Evolutionary conservation across 2,888 invertebrate species (phyloP), one percentile per base, ranked within the genome.

Genomic region (Ochropacha duplaris): DNA sequence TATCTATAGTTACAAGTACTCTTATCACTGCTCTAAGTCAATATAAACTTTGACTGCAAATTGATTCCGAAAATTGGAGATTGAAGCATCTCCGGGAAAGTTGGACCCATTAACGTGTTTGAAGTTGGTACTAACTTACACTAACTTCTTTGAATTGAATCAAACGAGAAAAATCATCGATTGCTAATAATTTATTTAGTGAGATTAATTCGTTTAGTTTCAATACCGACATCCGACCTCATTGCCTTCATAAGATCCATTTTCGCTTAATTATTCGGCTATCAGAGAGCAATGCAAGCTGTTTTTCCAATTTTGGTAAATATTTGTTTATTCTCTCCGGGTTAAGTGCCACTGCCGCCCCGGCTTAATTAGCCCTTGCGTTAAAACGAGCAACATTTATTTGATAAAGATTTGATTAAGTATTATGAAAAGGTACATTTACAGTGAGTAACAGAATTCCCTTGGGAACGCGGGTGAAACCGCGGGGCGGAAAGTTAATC

Each of bases 41-140:
- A 6, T 4, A 34, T 34, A 34, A 34, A 34, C 36, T n/a, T 19
- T 44, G 19, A 19, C 44, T 19, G 44, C 9, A 39, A 39, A 39
- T 44, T 44, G 16, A 19, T 44, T 44, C 19, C 16, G 19, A 44
- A 44, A 2, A 1, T 16, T 16, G 44, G 44, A 44, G 9, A 9
- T 19, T 1, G 16, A 44, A 44, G 19, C 19, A 44, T 44, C 44
- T 44, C 9, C 19, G 19, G 44, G 9, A 19, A 44, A 44, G 44
- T 44, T 44, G 19, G 19, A 16, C 5, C 39, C 39, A 22, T 62
- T 26, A 36, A 57, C 62, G 57, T 57, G 49, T 55, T n/a, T 24
- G 57, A 55, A 50, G 36, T n/a, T 34, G n/a, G n/a, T n/a, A 55
- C 59, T 14, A 1, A n/a, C 39, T 16, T 39, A 16, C 9, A n/a